Evolutionary conservation across 2,113 vertebrate genomes (phyloP).

Genomic region (Chloebia gouldiae): DNA sequence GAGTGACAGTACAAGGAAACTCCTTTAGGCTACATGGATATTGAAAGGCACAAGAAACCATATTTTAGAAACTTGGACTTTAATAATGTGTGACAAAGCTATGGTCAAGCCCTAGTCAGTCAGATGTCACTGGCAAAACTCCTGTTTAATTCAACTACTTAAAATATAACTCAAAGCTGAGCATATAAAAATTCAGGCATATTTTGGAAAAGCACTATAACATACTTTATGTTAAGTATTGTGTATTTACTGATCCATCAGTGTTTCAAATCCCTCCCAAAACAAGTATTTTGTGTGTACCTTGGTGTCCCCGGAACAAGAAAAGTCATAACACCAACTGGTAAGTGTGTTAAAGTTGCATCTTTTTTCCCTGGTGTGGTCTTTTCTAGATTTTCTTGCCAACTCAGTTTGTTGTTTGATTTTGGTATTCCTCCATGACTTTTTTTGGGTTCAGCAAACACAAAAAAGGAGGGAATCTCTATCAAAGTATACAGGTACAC

Average conservation of each 20-base stretch:
- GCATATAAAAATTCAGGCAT: neutral
- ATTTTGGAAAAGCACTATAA: neutral
- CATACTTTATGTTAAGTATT: neutral
- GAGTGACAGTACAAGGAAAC: neutral
- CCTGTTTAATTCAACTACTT: neutral
- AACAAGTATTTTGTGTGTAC: neutral
- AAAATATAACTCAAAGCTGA: neutral
- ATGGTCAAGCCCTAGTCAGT: neutral
- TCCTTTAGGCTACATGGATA: neutral
- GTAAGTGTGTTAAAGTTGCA: neutral
- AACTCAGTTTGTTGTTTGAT: neutral
- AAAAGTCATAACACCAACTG: neutral
- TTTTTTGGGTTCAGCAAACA: neutral
- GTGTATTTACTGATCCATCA: neutral
- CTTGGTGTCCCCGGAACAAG: neutral
- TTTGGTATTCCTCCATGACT: neutral
- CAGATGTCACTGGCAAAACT: neutral
- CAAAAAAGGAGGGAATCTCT: neutral
- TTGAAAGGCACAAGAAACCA: neutral
- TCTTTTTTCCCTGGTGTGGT: neutral
- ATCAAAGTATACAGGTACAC: neutral
- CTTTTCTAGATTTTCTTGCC: neutral
- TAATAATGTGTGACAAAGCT: neutral
- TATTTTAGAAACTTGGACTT: neutral
- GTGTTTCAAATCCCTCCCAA: neutral